Base-by-base conservation (phyloP, 2,888 invertebrate genomes). In the Agrotis puta region DNA sequence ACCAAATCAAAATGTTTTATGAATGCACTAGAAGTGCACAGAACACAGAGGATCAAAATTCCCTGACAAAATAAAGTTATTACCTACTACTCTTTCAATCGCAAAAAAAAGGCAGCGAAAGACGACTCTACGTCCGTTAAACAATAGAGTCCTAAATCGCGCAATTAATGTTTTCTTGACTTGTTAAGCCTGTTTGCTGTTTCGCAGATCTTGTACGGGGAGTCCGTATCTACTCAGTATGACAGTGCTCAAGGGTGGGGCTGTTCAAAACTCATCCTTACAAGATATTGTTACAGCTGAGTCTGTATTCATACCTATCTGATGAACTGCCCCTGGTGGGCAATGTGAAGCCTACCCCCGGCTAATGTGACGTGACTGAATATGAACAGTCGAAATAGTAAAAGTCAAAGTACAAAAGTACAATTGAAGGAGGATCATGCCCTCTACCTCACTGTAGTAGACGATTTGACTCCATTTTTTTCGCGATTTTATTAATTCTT, bases 141-240 rank as follows among this genome's bases (percentile, higher is more conserved):
- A 70, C 43, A 58, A 70, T n/a, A 7, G 13, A 13, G 7, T 51
- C 45, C 76, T 76, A 13, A 6, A 79, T 76, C 80, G 57, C 76
- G 64, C 64, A 50, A 79, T 45, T 0, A 24, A 58, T 79, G 79
- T 76, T 76, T 62, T 50, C 51, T 2, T 22, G 14, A 0, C 16
- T 3, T 24, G 18, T 43, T 22, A 24, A 39, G 11, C 22, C 33
- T 0, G 2, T 20, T 58, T 4, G 18, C 45, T 13, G 20, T 57
- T 22, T 43, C 13, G 2, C 6, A 1, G 0, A 0, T 0, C 0
- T 0, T 0, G 0, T 13, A 1, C 7, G 22, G 22, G 33, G 56
- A 72, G 79, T 76, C 74, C 64, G 61, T 79, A 20, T 79, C 76
- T 72, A 61, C 79, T 47, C 76, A 72, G 79, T 47, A 1, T 58